A percentile compares a stretch with the other conserved stretches of the same genome.
Evolutionary conservation across 1,140 invertebrate genomes (phyloP).

Genomic region (Sminthurinus signatus): DNA sequence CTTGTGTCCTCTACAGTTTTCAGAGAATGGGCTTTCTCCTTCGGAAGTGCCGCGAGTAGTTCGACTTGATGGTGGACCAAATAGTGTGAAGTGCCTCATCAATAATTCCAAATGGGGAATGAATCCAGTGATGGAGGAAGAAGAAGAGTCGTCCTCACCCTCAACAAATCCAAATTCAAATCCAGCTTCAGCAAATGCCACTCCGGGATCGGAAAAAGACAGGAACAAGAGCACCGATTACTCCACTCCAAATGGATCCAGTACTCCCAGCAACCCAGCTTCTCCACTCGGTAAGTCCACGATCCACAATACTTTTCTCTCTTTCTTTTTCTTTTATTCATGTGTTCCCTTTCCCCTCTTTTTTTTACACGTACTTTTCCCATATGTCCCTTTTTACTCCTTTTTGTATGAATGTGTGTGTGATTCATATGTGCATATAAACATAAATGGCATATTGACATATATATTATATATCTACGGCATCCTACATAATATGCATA

Average conservation of each 20-base stretch:
- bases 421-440: background rate
- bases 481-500: too few species aligned
- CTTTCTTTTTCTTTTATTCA: background rate
- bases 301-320: background rate
- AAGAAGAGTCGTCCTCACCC: slow-evolving; percentile 33
- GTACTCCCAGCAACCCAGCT: slow-evolving; percentile 25
- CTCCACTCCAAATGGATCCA: slow-evolving; percentile 29
- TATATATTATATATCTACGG: too few species aligned
- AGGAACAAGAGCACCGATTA: slow-evolving; percentile 22
- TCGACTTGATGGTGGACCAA: slow-evolving; percentile 34
- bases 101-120: slow-evolving; percentile 41
- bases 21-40: slow-evolving; percentile 35
- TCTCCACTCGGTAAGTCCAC: slow-evolving; percentile 33
- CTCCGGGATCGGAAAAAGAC: slow-evolving; percentile 10
- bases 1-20: slow-evolving; percentile 31
- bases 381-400: background rate
- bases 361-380: background rate
- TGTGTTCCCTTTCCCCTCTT: background rate
- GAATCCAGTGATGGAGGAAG: slow-evolving; percentile 37
- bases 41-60: slow-evolving; percentile 36
- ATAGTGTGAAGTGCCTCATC: slow-evolving; percentile 41
- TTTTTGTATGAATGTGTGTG: background rate
- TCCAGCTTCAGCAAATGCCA: background rate
- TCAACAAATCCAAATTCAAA: background rate
- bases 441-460: too few species aligned